phyloP scores from a whole-genome alignment of 2,113 vertebrate species.

The Tursiops truncatus region DNA sequence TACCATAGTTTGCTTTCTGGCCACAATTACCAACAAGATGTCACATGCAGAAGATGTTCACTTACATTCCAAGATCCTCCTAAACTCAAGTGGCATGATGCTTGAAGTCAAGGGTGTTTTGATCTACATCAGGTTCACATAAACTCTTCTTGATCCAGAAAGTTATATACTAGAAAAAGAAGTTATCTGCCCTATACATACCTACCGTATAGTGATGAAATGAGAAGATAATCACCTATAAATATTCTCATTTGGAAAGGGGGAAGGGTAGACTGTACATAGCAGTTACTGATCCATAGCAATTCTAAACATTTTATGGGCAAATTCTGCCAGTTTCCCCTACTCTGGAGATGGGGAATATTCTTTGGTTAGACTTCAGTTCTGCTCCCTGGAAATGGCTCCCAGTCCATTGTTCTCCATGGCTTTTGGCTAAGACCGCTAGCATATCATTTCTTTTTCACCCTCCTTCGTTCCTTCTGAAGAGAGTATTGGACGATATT shows the following conservation, averaged over 20 bases:
- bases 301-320: neutral
- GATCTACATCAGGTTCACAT: neutral
- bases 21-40: neutral
- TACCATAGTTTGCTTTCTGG: neutral
- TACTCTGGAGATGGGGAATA: neutral
- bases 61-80: neutral
- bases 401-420: neutral
- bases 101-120: neutral
- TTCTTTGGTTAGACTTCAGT: neutral
- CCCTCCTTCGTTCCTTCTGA: neutral
- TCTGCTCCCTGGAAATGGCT: neutral
- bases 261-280: neutral
- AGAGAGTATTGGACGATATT: neutral
- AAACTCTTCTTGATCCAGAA: neutral
- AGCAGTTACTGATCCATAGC: neutral
- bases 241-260: neutral
- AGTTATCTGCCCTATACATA: neutral
- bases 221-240: neutral
- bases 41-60: neutral
- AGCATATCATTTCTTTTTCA: neutral
- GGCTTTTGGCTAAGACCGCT: neutral
- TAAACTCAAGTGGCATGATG: neutral
- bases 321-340: neutral
- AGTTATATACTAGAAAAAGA: neutral
- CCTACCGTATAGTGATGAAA: neutral